Conservation (phyloP, 2,888 invertebrate species). For the Gastracanthus pulcherrimus region DNA sequence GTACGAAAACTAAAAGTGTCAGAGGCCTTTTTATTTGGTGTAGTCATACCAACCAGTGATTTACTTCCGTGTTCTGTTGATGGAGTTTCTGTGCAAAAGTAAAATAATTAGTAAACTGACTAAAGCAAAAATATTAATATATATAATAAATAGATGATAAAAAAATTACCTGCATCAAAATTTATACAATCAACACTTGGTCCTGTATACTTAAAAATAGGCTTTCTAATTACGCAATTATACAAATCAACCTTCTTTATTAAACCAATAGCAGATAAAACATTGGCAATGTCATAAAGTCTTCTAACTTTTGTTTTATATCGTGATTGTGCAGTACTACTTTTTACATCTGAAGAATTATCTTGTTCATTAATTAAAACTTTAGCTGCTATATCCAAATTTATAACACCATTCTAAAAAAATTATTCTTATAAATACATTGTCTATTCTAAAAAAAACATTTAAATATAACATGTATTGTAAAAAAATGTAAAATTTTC, state of each 20-base stretch:
- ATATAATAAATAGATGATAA: not conserved
- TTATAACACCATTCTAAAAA: slow-evolving; percentile 83
- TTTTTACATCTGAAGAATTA: slow-evolving; percentile 76
- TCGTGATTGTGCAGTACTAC: slow-evolving; percentile 73
- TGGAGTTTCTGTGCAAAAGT: slow-evolving; percentile 58
- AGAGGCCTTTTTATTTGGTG: slow-evolving; percentile 61
- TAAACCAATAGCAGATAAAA: slow-evolving; percentile 85
- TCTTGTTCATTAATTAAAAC: slow-evolving; percentile 81
- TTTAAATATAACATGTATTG: slow-evolving; percentile 2
- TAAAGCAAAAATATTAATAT: not conserved
- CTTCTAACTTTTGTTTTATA: slow-evolving; percentile 85
- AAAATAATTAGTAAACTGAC: slow-evolving; percentile 9
- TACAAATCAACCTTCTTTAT: slow-evolving; percentile 84
- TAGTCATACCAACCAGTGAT: slow-evolving; percentile 64
- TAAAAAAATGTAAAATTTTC: too few relatives aligned
- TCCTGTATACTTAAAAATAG: slow-evolving; percentile 84
- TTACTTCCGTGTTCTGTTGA: slow-evolving; percentile 56
- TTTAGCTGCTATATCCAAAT: slow-evolving; percentile 84
- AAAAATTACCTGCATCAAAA: slow-evolving; percentile 61
- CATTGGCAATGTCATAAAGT: slow-evolving; percentile 89
- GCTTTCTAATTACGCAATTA: slow-evolving; percentile 81
- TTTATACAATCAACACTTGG: slow-evolving; percentile 71
- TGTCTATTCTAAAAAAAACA: slow-evolving; percentile 20
- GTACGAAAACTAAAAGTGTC: slow-evolving; percentile 28
- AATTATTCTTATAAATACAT: slow-evolving; percentile 63